These are phyloP conservation scores for Dryocosmus kuriphilus DNA, from an alignment of 2,888 invertebrate species.

Conservation along the genomic window DNA sequence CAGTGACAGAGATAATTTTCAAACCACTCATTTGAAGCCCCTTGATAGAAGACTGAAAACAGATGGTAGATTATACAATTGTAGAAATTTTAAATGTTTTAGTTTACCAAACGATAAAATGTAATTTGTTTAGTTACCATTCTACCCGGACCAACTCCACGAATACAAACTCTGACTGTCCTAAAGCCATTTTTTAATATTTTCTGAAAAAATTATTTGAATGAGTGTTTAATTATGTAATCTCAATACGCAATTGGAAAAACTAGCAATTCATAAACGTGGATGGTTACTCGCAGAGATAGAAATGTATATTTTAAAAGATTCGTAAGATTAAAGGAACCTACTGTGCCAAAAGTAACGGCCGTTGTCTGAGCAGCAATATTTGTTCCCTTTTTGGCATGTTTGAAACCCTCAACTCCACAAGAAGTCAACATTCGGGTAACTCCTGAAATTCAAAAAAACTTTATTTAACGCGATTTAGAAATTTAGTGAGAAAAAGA, in stretches of 20 bases:
- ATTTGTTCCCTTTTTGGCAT: slow-evolving; percentile 96
- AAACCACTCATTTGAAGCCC: slow-evolving; percentile 95
- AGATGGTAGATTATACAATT: slow-evolving; percentile 7
- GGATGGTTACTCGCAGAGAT: neutral
- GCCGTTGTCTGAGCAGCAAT: slow-evolving; percentile 98
- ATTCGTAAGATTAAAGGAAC: slow-evolving; percentile 62
- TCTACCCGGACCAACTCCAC: slow-evolving; percentile 93
- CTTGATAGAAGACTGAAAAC: slow-evolving; percentile 91
- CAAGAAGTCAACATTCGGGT: slow-evolving; percentile 85
- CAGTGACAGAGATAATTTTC: slow-evolving; percentile 95
- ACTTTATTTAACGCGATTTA: neutral
- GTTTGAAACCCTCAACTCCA: slow-evolving; percentile 96
- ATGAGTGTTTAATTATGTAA: too few species aligned
- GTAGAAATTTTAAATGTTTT: neutral
- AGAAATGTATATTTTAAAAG: neutral
- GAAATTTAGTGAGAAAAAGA: too few species aligned
- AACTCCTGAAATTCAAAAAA: slow-evolving; percentile 57
- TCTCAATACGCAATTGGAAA: too few species aligned
- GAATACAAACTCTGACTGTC: slow-evolving; percentile 87
- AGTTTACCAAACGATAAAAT: neutral
- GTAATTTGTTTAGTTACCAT: slow-evolving; percentile 82
- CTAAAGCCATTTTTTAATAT: slow-evolving; percentile 86
- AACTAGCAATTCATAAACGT: too few species aligned
- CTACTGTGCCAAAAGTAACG: slow-evolving; percentile 86
- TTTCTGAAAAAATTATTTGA: slow-evolving; percentile 80